A percentile compares a stretch with the other conserved stretches of the same genome.
These are phyloP conservation scores for Perca fluviatilis DNA, from an alignment of 2,113 vertebrate genomes.

Conservation along the genomic window DNA sequence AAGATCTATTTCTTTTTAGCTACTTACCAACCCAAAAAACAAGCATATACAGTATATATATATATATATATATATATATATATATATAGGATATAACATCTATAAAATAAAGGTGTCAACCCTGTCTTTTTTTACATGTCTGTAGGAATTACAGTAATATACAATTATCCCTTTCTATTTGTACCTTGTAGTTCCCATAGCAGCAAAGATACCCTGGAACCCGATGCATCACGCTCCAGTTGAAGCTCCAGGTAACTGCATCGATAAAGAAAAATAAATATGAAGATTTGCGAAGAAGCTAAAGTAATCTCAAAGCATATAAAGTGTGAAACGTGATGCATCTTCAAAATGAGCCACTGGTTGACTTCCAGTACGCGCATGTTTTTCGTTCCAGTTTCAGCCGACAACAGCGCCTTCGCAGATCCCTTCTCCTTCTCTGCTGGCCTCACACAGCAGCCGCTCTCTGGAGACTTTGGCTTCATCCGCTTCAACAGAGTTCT, in stretches of 20 bases:
- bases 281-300: background rate
- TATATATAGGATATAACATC: background rate
- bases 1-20: background rate
- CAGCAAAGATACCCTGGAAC: constrained; percentile 71
- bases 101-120: background rate
- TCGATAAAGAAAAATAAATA: background rate
- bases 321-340: background rate
- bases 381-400: constrained; percentile 47
- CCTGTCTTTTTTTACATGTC: too few species aligned
- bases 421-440: constrained; percentile 93
- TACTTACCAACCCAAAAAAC: background rate
- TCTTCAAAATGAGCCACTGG: background rate
- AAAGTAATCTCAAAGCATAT: too few species aligned
- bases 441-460: constrained; percentile 89
- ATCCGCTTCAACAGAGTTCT: constrained; percentile 95
- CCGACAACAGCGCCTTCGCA: constrained; percentile 40
- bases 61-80: too few species aligned
- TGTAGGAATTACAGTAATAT: background rate
- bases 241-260: constrained; percentile 70
- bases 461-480: constrained; percentile 85
- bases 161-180: constrained; percentile 2
- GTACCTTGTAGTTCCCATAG: constrained; percentile 60
- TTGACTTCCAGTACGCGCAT: background rate
- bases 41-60: too few species aligned
- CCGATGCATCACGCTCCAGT: constrained; percentile 42